phyloP scores from a whole-genome alignment of 2,888 invertebrate genomes.

The Plagodis dolabraria region DNA sequence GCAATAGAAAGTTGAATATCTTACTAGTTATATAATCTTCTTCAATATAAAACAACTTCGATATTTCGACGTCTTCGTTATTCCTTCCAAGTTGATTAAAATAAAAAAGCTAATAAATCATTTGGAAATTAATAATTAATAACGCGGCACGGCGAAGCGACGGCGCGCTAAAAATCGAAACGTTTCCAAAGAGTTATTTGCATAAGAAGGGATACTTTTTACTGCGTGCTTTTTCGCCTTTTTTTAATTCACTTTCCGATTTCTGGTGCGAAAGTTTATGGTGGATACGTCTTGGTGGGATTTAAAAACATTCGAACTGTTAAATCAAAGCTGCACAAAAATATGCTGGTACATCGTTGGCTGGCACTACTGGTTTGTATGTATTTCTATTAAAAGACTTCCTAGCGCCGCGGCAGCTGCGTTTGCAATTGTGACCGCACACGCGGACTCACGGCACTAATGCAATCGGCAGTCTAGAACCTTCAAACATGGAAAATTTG shows the following conservation, averaged over 20 bases:
- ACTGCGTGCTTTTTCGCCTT: conserved; percentile 43
- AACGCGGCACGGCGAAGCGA: conserved; percentile 61
- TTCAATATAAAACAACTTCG: background rate
- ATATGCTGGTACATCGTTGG: too few relatives aligned
- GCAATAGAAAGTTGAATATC: too few relatives aligned
- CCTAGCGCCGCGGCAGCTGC: too few relatives aligned
- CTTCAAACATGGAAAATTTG: too few relatives aligned
- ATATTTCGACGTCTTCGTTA: conserved; percentile 10
- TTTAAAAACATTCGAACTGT: too few relatives aligned
- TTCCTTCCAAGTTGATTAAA: conserved; percentile 25
- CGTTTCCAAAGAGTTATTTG: conserved; percentile 68
- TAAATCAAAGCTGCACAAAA: too few relatives aligned
- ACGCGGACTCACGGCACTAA: too few relatives aligned
- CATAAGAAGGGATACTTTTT: conserved; percentile 74
- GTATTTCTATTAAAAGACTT: too few relatives aligned
- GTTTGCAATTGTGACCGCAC: too few relatives aligned
- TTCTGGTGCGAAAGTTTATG: conserved; percentile 42
- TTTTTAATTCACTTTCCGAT: conserved; percentile 63
- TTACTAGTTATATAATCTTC: background rate
- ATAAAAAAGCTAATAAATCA: conserved; percentile 75
- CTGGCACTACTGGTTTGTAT: too few relatives aligned
- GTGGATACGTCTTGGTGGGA: conserved; percentile 43
- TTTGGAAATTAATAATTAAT: conserved; percentile 82
- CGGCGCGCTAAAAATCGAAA: conserved; percentile 70
- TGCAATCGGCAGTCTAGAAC: too few relatives aligned